These are phyloP conservation scores for Bombycilla garrulus DNA, from an alignment of 2,113 vertebrate genomes.

Conservation along the genomic window DNA sequence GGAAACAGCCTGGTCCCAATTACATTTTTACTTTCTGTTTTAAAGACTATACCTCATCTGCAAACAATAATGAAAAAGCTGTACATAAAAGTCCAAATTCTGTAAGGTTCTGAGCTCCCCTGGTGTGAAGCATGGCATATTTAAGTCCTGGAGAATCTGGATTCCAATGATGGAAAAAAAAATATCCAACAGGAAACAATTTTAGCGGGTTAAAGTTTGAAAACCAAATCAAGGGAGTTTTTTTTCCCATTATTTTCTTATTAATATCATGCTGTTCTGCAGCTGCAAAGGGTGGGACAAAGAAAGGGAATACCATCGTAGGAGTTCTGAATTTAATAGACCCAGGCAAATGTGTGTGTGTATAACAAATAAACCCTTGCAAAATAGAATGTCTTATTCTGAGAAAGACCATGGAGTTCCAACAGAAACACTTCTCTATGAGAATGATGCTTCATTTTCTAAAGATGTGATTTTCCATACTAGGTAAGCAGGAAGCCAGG, in stretches of 20 bases:
- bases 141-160: not conserved
- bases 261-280: slow-evolving; percentile 1
- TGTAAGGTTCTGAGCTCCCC: not conserved
- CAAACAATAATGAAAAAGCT: not conserved
- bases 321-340: not conserved
- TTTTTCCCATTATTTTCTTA: not conserved
- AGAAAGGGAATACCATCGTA: not conserved
- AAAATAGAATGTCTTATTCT: not conserved
- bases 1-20: not conserved
- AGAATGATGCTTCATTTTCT: not conserved
- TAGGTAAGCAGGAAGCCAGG: not conserved
- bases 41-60: not conserved
- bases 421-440: not conserved
- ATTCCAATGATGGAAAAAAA: not conserved
- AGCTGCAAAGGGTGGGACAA: not conserved
- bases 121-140: not conserved
- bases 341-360: rapidly evolving
- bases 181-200: not conserved
- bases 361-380: not conserved
- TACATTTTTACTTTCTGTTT: not conserved
- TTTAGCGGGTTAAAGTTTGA: not conserved
- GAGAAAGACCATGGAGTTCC: not conserved
- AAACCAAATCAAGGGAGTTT: not conserved
- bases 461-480: not conserved
- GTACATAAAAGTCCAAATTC: not conserved